Conservation (phyloP, 2,888 invertebrate species). For the Acanthopleura granulata region DNA sequence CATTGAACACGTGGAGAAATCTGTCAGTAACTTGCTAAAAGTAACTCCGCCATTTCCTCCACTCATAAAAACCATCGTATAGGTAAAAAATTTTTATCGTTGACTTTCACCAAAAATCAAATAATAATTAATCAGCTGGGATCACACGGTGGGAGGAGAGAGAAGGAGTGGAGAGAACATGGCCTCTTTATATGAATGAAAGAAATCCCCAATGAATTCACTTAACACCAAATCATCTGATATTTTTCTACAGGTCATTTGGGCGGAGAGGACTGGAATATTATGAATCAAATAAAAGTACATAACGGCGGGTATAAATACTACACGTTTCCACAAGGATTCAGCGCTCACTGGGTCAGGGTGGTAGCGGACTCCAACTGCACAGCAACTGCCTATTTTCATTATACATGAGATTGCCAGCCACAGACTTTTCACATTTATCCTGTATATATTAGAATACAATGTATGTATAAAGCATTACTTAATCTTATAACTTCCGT, state of each 20-base stretch:
- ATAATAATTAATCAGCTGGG: no score
- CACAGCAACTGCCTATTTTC: slow-evolving; percentile 33
- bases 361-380: slow-evolving; percentile 18
- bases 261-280: slow-evolving; percentile 29
- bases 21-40: no score
- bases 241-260: slow-evolving; percentile 27
- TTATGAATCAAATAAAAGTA: not conserved
- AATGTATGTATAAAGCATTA: no score
- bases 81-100: no score
- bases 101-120: no score
- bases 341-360: slow-evolving; percentile 38
- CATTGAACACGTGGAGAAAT: no score
- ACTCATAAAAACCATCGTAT: no score
- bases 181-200: not conserved
- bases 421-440: no score
- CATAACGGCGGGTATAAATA: slow-evolving; percentile 13
- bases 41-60: no score
- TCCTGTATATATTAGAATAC: no score
- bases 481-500: no score
- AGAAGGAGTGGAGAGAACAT: not conserved
- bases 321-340: slow-evolving; percentile 29
- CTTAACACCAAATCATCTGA: not conserved
- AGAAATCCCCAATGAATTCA: no score
- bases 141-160: not conserved
- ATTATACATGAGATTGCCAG: slow-evolving; percentile 29